Evolutionary conservation across 2,797 vertebrate species (phyloP), one percentile per base, ranked within the genome.

Genomic region (Tachyglossus aculeatus): DNA sequence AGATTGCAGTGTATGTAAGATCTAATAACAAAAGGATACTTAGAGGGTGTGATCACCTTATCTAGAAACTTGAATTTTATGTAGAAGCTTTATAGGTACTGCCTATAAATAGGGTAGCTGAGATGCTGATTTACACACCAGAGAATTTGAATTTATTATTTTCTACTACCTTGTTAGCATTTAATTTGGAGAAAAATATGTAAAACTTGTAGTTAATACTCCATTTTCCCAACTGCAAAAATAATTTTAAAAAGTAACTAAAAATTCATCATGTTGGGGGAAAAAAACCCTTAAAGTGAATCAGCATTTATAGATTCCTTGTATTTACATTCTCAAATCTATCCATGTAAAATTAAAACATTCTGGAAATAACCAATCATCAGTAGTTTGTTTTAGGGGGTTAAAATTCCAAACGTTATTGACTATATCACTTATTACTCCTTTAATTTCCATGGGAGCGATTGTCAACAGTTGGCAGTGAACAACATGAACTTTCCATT

Each of bases 61-160:
- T 41, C 15, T 63, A 51, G 32, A 50, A 6, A n/a, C 37, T 74
- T 27, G 24, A 48, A 29, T 31, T 50, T 13, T 60, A 4, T 45
- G 33, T 3, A 56, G 1, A 7, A 66, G 40, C 1, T 32, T 40
- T 44, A 13, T 37, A 57, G 45, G n/a, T n/a, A n/a, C n/a, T n/a
- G n/a, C n/a, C n/a, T n/a, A n/a, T n/a, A n/a, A n/a, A n/a, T n/a
- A n/a, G n/a, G n/a, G n/a, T n/a, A n/a, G n/a, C n/a, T n/a, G n/a
- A n/a, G n/a, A n/a, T n/a, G 48, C 4, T 45, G 21, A 77, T 73
- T 72, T 55, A 32, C 47, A 70, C n/a, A 2, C 12, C 34, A 67
- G 37, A 59, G 47, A 80, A 50, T 0, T 9, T 53, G 13, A 67
- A 9, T 4, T 55, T 60, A 27, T 3, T 60, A 2, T 13, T 51